Conservation (phyloP, 1,140 invertebrate genomes). For the Euglossa dilemma region DNA sequence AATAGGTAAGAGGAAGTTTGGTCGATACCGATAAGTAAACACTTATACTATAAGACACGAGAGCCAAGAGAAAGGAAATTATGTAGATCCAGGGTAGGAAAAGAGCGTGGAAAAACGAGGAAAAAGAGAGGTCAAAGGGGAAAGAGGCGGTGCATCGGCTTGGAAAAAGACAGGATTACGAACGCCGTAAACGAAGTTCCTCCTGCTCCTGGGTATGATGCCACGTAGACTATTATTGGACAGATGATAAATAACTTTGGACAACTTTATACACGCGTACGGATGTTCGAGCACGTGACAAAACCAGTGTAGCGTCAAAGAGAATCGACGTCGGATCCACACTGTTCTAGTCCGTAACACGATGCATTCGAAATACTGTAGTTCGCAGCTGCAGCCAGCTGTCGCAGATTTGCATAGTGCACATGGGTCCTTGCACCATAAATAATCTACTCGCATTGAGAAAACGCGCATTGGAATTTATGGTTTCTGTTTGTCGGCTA, state of each 20-base stretch:
- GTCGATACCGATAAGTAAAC: not conserved
- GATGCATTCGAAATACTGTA: slow-evolving; percentile 19
- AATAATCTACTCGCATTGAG: not conserved
- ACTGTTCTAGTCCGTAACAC: not conserved
- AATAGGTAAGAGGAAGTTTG: not conserved
- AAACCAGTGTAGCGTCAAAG: slow-evolving; percentile 2
- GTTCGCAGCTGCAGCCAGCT: slow-evolving; percentile 22
- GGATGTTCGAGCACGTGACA: not conserved
- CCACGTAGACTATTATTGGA: slow-evolving; percentile 67
- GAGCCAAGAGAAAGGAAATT: too few relatives aligned
- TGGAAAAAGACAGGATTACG: not conserved
- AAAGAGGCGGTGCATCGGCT: not conserved
- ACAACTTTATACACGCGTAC: slow-evolving; percentile 29
- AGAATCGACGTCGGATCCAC: slow-evolving; percentile 16
- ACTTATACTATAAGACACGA: not conserved
- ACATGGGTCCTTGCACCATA: not conserved
- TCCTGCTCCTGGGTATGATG: slow-evolving; percentile 47
- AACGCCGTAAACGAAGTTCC: not conserved
- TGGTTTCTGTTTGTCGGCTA: not conserved
- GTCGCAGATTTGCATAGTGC: not conserved
- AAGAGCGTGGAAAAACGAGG: not conserved
- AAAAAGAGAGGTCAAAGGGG: not conserved
- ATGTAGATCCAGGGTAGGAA: accelerated
- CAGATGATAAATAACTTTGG: slow-evolving; percentile 67
- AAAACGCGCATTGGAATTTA: not conserved